phyloP scores from a whole-genome alignment of 2,113 vertebrate species.

The Oreochromis niloticus region DNA sequence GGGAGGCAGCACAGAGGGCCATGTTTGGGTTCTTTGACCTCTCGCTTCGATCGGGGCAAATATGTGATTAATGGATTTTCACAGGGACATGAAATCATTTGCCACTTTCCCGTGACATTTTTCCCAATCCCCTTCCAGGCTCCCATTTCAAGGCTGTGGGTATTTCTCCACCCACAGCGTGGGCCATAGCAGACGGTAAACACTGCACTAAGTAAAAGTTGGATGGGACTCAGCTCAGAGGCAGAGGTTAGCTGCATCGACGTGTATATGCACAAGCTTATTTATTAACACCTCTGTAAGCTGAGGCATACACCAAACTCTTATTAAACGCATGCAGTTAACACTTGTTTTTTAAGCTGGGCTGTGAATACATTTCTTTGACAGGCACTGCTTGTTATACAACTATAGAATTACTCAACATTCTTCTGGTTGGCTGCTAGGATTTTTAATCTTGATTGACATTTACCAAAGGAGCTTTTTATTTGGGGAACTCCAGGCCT shows the following conservation, averaged over 20 bases:
- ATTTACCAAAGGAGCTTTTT: background rate
- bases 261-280: background rate
- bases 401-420: background rate
- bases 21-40: slow-evolving; percentile 25
- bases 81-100: slow-evolving; percentile 49
- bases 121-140: background rate
- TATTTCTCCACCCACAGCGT: background rate
- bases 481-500: background rate
- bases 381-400: background rate
- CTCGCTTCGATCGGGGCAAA: slow-evolving; percentile 30
- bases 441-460: background rate
- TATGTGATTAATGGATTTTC: slow-evolving; percentile 67
- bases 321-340: background rate
- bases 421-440: background rate
- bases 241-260: background rate
- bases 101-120: slow-evolving; percentile 62
- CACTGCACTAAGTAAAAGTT: slow-evolving; percentile 18
- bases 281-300: background rate
- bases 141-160: slow-evolving; percentile 12
- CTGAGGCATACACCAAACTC: background rate
- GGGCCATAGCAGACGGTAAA: slow-evolving; percentile 44
- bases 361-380: background rate
- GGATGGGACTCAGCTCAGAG: background rate
- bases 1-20: background rate
- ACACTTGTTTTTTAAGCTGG: background rate